These are phyloP conservation scores for Elymnias hypermnestra DNA, from an alignment of 1,140 invertebrate genomes.

Conservation along the genomic window DNA sequence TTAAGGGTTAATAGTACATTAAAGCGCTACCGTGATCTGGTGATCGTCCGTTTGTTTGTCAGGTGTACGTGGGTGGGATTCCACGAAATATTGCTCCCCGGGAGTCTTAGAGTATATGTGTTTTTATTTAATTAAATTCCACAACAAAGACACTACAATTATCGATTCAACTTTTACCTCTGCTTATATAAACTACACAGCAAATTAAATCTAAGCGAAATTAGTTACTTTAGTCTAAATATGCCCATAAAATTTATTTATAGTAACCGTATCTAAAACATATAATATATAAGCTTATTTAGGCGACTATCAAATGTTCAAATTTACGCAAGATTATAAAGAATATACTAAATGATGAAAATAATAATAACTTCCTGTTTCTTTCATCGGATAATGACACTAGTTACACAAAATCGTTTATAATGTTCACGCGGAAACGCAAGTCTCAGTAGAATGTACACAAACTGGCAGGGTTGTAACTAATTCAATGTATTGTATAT, in stretches of 20 bases:
- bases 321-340: neutral
- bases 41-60: constrained; percentile 53
- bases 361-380: neutral
- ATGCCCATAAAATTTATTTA: too few relatives aligned
- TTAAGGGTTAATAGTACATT: constrained; percentile 9
- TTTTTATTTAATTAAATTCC: too few relatives aligned
- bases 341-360: neutral
- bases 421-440: constrained; percentile 8
- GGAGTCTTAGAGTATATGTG: neutral
- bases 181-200: too few relatives aligned
- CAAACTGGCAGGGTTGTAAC: neutral
- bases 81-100: constrained; percentile 29
- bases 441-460: constrained; percentile 1
- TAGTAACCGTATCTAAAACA: too few relatives aligned
- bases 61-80: constrained; percentile 54
- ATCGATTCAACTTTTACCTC: too few relatives aligned
- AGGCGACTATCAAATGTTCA: constrained; percentile 1
- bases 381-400: constrained; percentile 4
- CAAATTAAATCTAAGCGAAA: too few relatives aligned
- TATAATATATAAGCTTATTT: too few relatives aligned
- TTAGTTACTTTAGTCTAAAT: too few relatives aligned
- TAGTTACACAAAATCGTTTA: constrained; percentile 5
- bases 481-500: neutral
- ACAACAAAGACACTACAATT: too few relatives aligned
- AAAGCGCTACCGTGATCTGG: constrained; percentile 30